phyloP scores from a whole-genome alignment of 2,113 vertebrate genomes.

The Syngnathus typhle region DNA sequence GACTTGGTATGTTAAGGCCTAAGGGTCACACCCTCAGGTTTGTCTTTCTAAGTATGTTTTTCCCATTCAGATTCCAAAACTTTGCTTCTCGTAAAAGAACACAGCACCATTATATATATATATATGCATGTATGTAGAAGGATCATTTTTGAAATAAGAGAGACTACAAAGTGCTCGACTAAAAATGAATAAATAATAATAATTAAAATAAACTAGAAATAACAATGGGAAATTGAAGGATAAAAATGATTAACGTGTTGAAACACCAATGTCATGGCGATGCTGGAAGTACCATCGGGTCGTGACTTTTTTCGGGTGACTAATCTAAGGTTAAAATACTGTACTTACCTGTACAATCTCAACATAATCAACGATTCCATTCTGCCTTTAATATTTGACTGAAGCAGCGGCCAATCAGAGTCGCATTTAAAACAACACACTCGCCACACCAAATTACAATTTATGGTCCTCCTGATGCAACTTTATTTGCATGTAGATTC shows the following conservation, averaged over 20 bases:
- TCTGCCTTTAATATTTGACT: neutral
- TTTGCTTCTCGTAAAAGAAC: neutral
- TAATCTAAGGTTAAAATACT: too few species aligned
- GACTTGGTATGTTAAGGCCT: constrained; percentile 65
- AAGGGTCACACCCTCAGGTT: neutral
- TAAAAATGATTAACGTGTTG: neutral
- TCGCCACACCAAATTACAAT: neutral
- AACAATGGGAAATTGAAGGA: too few species aligned
- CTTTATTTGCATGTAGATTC: constrained; percentile 63
- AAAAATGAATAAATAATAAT: neutral
- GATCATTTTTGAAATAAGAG: neutral
- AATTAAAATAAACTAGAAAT: neutral
- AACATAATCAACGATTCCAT: neutral
- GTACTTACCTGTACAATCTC: neutral
- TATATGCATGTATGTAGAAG: neutral
- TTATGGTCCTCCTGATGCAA: constrained; percentile 22
- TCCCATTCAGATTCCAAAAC: neutral
- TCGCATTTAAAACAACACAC: too few species aligned
- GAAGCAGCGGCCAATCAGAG: too few species aligned
- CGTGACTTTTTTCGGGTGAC: neutral
- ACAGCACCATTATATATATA: neutral
- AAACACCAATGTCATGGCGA: neutral
- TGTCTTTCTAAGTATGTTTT: constrained; percentile 1
- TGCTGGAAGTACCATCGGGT: neutral
- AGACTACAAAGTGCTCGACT: neutral